Conservation (phyloP, 2,113 vertebrate species). For the Pelobates fuscus region DNA sequence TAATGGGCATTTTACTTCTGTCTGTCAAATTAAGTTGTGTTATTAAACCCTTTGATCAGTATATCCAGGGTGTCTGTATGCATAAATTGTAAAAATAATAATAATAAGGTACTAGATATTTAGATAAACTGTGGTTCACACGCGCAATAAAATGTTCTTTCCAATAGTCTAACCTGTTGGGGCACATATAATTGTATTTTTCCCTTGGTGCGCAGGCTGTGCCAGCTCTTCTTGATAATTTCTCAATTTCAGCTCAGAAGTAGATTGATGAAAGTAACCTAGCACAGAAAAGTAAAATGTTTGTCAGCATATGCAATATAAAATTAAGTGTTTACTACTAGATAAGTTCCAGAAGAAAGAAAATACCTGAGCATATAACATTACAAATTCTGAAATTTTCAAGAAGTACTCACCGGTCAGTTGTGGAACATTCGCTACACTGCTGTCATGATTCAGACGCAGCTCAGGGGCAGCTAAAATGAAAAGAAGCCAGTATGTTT, state of each 20-base stretch:
- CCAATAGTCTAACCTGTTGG: slow-evolving; percentile 65
- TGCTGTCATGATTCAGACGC: not conserved
- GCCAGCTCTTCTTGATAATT: slow-evolving; percentile 69
- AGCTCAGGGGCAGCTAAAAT: not conserved
- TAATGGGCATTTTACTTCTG: no score
- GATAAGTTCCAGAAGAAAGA: not conserved
- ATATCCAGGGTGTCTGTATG: no score
- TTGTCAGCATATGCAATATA: no score
- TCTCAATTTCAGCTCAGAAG: slow-evolving; percentile 35
- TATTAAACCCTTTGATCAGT: no score
- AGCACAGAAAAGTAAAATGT: not conserved
- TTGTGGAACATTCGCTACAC: no score
- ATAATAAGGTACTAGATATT: no score
- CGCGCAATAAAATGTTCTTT: no score
- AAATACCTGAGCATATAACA: not conserved
- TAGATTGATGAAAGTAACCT: not conserved
- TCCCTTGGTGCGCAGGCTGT: slow-evolving; percentile 63
- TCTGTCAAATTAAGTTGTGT: no score
- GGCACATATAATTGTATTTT: slow-evolving; percentile 72
- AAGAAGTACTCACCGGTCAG: not conserved
- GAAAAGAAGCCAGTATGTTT: not conserved
- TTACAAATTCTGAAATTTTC: not conserved
- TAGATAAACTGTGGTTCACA: no score
- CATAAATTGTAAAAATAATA: no score
- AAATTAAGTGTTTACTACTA: no score